Percentiles rank a stretch among this genome's conserved stretches.
phyloP scores from a whole-genome alignment of 2,113 vertebrate genomes.

The Microtus oregoni region DNA sequence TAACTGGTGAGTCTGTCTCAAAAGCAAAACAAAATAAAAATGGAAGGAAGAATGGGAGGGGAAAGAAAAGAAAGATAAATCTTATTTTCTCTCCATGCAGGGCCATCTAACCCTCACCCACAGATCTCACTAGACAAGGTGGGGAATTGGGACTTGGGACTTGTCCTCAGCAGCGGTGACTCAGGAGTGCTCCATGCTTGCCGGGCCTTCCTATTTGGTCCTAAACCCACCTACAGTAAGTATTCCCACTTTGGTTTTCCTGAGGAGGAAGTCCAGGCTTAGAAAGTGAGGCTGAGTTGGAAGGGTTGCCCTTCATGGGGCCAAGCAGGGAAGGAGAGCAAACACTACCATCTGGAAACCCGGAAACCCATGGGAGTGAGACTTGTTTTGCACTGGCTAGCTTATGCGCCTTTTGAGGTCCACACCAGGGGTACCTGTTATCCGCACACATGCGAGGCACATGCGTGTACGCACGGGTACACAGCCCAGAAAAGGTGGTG shows the following conservation, averaged over 20 bases:
- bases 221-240: neutral
- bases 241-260: neutral
- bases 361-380: neutral
- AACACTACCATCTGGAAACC: constrained; percentile 2
- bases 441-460: no score
- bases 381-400: neutral
- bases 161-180: neutral
- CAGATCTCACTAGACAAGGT: neutral
- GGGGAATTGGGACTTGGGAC: neutral
- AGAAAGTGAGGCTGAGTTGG: neutral
- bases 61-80: neutral
- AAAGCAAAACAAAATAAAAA: neutral
- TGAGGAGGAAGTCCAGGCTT: neutral
- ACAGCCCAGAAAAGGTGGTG: neutral
- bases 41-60: neutral
- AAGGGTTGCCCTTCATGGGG: neutral
- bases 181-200: neutral
- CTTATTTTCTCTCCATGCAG: neutral
- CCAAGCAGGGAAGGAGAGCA: constrained; percentile 25
- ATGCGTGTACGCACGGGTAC: neutral
- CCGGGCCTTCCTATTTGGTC: neutral
- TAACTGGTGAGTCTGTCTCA: neutral
- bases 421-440: neutral
- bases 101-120: neutral
- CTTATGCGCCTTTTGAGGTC: constrained; percentile 36